Base-by-base conservation (phyloP, 1,140 invertebrate species). In the Paramacrobiotus metropolitanus region DNA sequence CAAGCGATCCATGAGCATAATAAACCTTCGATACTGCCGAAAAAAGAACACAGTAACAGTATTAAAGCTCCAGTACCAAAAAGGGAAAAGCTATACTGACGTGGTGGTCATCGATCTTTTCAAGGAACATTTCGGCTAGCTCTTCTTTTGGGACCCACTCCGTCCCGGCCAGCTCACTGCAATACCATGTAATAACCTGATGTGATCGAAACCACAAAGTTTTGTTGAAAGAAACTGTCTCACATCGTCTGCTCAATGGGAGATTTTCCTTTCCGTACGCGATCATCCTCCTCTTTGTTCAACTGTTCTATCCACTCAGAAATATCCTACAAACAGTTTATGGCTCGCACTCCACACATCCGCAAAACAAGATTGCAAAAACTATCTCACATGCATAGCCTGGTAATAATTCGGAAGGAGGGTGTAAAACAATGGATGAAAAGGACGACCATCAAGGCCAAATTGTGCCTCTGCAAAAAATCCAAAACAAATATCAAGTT, bases 341-440 rank as follows among this genome's bases (percentile, higher is more conserved):
- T n/a, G n/a, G n/a, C n/a, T n/a, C n/a, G n/a, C n/a, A n/a, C n/a
- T n/a, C n/a, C n/a, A n/a, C n/a, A n/a, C n/a, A n/a, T n/a, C n/a
- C n/a, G n/a, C n/a, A n/a, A n/a, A n/a, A n/a, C n/a, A n/a, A n/a
- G n/a, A n/a, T 61, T 60, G 20, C 24, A 18, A 55, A 55, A 9
- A 55, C 48, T 30, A 63, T 67, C 70, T 71, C 70, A 92, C 88
- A 77, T 86, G 80, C 65, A 92, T 71, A n/a, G 82, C 62, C 68
- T 85, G 76, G 69, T 84, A 87, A 71, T 82, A 95, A 70, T 87
- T 83, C 2, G 86, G 81, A 69, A 80, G 83, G 45, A 77, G 78
- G 1, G 90, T 95, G 68, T 94, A 96, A 74, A 92, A 95, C 62
- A 94, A 74, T 59, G 78, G 82, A 75, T 93, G 84, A 73, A 81